A percentile compares a stretch with the other conserved stretches of the same genome.
These are phyloP conservation scores for Magallana angulata DNA, from an alignment of 1,140 invertebrate species.

Conservation along the genomic window DNA sequence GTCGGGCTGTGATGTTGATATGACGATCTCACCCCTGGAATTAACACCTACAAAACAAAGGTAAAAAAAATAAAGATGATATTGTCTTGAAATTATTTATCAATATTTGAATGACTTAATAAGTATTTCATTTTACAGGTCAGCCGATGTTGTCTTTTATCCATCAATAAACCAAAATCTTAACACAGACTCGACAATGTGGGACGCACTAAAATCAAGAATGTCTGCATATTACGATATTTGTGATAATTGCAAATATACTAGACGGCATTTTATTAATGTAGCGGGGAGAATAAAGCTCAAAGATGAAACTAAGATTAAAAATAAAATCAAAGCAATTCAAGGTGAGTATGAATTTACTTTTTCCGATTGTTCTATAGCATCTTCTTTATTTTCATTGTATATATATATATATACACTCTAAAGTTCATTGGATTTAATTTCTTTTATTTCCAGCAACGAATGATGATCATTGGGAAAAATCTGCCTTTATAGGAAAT, in stretches of 20 bases:
- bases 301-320: background rate
- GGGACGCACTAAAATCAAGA: background rate
- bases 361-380: background rate
- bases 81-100: too few relatives aligned
- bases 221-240: background rate
- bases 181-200: background rate
- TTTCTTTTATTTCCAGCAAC: background rate
- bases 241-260: background rate
- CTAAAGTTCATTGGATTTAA: too few relatives aligned
- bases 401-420: too few relatives aligned
- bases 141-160: background rate
- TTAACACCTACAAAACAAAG: background rate
- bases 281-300: background rate
- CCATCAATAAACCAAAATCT: background rate
- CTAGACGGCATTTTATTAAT: background rate
- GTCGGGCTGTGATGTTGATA: background rate
- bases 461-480: background rate
- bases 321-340: background rate
- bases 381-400: too few relatives aligned
- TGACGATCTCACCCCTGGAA: background rate
- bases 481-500: background rate
- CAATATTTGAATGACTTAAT: too few relatives aligned
- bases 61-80: background rate
- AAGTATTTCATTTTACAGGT: background rate
- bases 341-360: background rate